Conservation (phyloP, 37 sponge, comb jelly and placozoan species). For the Chondrilla cf. caribensis region DNA sequence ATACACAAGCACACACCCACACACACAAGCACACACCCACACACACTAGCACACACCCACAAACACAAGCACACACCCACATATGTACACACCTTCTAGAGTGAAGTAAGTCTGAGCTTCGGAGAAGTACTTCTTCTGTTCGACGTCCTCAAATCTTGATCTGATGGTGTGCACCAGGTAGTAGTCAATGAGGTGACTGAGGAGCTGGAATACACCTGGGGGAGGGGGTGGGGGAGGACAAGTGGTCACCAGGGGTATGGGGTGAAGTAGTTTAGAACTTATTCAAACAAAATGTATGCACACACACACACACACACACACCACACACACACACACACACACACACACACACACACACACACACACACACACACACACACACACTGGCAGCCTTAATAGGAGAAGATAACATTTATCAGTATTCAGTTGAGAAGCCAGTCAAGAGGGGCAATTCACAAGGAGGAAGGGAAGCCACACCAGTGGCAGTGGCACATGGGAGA, state of each 20-base stretch:
- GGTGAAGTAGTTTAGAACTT: not conserved
- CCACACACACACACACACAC: not conserved
- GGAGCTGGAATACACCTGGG: conserved; percentile 67
- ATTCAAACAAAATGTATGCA: not conserved
- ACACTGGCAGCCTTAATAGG: not conserved
- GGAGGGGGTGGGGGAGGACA: not conserved
- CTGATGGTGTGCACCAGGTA: conserved; percentile 73
- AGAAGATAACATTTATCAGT: no score
- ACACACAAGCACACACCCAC: no score
- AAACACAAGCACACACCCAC: not conserved
- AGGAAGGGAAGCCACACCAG: no score
- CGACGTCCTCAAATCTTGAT: conserved; percentile 31
- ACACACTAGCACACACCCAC: no score
- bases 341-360: conserved; percentile 10
- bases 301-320: not conserved
- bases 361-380: conserved; percentile 6
- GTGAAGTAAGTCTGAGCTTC: not conserved
- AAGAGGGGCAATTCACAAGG: no score
- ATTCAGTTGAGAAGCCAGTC: no score
- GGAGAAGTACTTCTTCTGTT: conserved; percentile 32
- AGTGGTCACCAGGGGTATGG: not conserved
- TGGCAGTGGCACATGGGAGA: no score
- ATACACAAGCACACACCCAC: no score
- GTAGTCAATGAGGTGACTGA: conserved; percentile 73
- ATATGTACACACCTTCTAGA: not conserved